Evolutionary conservation across 2,113 vertebrate genomes (phyloP), one percentile per base, ranked within the genome.

Genomic region (Canis aureus): DNA sequence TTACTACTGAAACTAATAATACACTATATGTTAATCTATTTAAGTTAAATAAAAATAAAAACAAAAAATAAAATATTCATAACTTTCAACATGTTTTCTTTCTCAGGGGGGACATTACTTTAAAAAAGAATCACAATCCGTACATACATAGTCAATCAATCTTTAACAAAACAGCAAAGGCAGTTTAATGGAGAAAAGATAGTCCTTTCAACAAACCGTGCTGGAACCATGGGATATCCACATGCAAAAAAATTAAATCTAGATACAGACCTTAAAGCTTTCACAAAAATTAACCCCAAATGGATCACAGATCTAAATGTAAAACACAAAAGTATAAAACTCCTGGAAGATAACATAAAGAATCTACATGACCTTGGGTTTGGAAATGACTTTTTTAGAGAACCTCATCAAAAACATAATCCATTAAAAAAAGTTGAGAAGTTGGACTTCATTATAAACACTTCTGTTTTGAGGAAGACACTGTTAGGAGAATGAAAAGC

Each of bases 101-200:
- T 94, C 38, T 78, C 53, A 84, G 66, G 8, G 64, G 60, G n/a
- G 69, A 29, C 7, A 23, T 85, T 57, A 93, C 79, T 95, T 95
- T 66, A 89, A 60, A 93, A 83, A 8, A 82, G 91, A 76, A 85
- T 82, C 76, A 51, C 60, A 92, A 55, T 7, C 3, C 83, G 79
- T 29, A 57, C 57, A 67, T 43, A 80, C 23, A 60, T 7, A 92
- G 23, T 82, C 53, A 93, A 49, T 20, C 25, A 29, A 79, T 76
- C 53, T 93, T 62, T 90, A 66, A 90, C 38, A 78, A 76, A 76
- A 71, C 8, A 91, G 43, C 57, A 87, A 93, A 93, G 49, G 43
- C 19, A 79, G 22, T 60, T 91, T n/a, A 76, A 66, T 87, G 35
- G 38, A 83, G 59, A 96, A 51, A 76, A 51, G 57, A 35, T 9